Evolutionary conservation across 2,113 vertebrate species (phyloP).

Genomic region (Saguinus midas): DNA sequence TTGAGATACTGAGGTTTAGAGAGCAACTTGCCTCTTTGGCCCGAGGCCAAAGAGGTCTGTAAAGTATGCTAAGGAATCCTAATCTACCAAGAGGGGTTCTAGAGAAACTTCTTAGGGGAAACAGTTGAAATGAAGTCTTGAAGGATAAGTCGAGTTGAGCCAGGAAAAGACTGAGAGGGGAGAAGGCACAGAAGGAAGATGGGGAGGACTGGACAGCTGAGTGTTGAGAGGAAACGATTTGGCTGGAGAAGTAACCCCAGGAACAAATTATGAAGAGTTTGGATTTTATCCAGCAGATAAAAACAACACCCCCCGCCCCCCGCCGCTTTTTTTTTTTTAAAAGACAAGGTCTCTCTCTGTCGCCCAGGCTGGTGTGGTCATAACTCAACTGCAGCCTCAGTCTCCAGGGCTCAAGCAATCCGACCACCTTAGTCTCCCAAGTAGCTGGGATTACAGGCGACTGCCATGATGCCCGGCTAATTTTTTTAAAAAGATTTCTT

Average conservation of each 20-base stretch:
- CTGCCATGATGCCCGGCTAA: too few relatives aligned
- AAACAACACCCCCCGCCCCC: too few relatives aligned
- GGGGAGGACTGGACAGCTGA: neutral
- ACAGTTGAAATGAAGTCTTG: constrained; percentile 50
- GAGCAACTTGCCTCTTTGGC: neutral
- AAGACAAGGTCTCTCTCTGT: too few relatives aligned
- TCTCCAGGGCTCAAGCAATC: too few relatives aligned
- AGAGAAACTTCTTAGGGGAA: constrained; percentile 18
- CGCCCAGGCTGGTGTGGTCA: too few relatives aligned
- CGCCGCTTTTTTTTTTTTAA: too few relatives aligned
- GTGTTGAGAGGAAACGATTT: neutral
- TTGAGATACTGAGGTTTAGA: constrained; percentile 13
- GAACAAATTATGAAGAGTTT: constrained; percentile 10
- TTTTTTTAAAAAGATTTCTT: too few relatives aligned
- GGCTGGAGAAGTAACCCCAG: constrained; percentile 29
- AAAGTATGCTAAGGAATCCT: neutral
- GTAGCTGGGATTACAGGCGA: too few relatives aligned
- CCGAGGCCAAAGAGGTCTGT: neutral
- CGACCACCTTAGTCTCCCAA: too few relatives aligned
- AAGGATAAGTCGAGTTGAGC: constrained; percentile 40
- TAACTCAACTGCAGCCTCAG: too few relatives aligned
- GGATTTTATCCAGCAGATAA: constrained; percentile 52
- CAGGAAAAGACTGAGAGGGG: constrained; percentile 6
- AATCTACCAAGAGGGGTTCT: neutral
- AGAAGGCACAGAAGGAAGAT: neutral